These are phyloP conservation scores for Sesamia inferens DNA, from an alignment of 2,888 invertebrate genomes.

Conservation along the genomic window DNA sequence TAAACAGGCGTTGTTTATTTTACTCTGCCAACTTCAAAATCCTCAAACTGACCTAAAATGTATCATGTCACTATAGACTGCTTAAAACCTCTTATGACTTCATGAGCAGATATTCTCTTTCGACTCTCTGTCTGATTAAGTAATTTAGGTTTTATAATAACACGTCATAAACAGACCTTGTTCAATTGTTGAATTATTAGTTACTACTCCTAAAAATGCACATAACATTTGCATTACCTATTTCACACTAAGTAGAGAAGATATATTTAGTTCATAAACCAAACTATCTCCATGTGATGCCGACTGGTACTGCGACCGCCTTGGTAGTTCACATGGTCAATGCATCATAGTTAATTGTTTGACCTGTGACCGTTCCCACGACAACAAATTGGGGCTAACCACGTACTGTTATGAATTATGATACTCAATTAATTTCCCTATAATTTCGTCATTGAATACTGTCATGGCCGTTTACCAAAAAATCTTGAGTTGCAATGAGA, in stretches of 20 bases:
- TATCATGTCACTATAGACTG: not conserved
- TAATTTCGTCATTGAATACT: not conserved
- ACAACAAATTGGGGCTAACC: not conserved
- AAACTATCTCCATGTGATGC: slow-evolving; percentile 6
- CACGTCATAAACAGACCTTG: too few species aligned
- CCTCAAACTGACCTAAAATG: not conserved
- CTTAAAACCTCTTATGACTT: not conserved
- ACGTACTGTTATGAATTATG: slow-evolving; percentile 10
- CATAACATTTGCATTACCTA: not conserved
- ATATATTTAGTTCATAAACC: slow-evolving; percentile 18
- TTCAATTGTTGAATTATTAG: not conserved
- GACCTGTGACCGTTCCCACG: slow-evolving; percentile 45
- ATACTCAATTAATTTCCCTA: slow-evolving; percentile 4
- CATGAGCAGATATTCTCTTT: not conserved
- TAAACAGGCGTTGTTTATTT: not conserved
- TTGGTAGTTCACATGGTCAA: slow-evolving; percentile 40
- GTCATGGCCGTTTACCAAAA: not conserved
- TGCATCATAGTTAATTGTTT: slow-evolving; percentile 6
- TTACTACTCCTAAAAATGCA: not conserved
- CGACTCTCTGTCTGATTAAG: not conserved
- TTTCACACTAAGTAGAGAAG: not conserved
- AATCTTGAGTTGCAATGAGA: not conserved
- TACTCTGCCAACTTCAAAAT: not conserved
- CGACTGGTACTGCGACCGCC: not conserved
- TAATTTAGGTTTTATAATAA: not conserved